Conservation (phyloP, 2,888 invertebrate species). For the Xylota sylvarum region DNA sequence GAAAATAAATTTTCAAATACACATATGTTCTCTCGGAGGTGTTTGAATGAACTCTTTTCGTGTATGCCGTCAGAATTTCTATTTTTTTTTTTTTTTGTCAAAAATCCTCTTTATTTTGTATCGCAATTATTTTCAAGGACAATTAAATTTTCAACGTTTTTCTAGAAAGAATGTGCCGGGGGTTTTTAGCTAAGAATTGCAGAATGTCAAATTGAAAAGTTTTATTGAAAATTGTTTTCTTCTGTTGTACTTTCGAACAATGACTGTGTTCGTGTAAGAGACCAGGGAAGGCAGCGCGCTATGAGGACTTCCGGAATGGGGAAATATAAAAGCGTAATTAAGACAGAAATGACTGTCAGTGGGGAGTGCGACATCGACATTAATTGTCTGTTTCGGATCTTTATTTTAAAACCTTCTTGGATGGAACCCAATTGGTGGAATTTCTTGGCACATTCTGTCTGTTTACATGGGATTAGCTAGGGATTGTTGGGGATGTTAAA, state of each 20-base stretch:
- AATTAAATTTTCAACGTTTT: slow-evolving; percentile 10
- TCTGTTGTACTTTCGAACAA: not conserved
- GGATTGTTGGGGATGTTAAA: not conserved
- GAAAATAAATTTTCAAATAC: slow-evolving; percentile 19
- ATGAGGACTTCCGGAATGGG: not conserved
- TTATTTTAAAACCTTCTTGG: not conserved
- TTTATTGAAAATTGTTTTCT: slow-evolving; percentile 4
- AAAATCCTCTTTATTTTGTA: slow-evolving; percentile 15
- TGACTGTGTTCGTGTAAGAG: not conserved
- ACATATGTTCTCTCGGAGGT: slow-evolving; percentile 5
- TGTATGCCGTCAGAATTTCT: no score
- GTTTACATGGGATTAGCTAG: not conserved
- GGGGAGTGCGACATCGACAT: not conserved
- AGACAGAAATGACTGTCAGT: slow-evolving; percentile 3
- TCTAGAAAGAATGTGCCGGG: slow-evolving; percentile 1
- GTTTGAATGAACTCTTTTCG: not conserved
- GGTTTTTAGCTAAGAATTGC: not conserved
- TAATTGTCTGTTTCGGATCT: not conserved
- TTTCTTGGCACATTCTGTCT: not conserved
- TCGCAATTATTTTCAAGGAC: slow-evolving; percentile 53
- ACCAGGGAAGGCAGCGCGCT: not conserved
- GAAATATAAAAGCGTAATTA: slow-evolving; percentile 10
- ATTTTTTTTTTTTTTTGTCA: not conserved
- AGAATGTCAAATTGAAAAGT: slow-evolving; percentile 9
- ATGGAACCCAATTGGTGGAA: not conserved